Base-by-base conservation (phyloP, 2,888 invertebrate genomes). In the Agriopis leucophaearia region DNA sequence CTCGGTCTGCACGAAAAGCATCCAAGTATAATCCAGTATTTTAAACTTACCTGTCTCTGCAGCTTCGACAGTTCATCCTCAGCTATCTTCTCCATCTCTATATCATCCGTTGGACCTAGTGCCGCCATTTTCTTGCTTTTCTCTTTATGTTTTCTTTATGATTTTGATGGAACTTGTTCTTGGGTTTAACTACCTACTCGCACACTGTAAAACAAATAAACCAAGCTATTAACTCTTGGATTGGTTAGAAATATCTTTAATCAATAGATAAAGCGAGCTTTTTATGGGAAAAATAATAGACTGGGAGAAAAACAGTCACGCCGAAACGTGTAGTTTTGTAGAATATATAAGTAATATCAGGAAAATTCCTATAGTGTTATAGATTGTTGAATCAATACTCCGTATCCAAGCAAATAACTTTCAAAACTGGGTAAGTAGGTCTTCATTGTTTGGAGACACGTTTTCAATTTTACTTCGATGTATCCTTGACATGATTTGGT, bases 31-130 rank as follows among this genome's bases (percentile, higher is more conserved):
- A 4, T 27, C 27, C 3, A 27, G 27, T 27, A 27, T 52, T 52
- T 36, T n/a, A 57, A 8, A 44, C 42, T 74, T 80, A 96, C 96
- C 93, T 97, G 97, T 81, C 97, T 94, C 77, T 97, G 97, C 50
- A 98, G 88, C 72, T 97, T 96, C 16, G 95, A 94, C 79, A 97
- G 92, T 84, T 98, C 97, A 67, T 96, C 96, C 81, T 96, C 96
- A 3, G 97, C 97, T 81, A 97, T 95, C 81, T 96, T 95, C 80
- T 97, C 96, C 91, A 97, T 94, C 85, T 97, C 97, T 81, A 95
- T 88, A 77, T 96, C 97, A 79, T 97, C 94, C 2, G 80, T 83
- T 1, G 91, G 85, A 0, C 75, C 78, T 1, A 89, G 79, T 89
- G 93, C 75, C 7, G 89, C 81, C 92, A 94, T 94, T 59, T 76